Conservation (phyloP, 2,888 invertebrate species). For the Leucozona laternaria region DNA sequence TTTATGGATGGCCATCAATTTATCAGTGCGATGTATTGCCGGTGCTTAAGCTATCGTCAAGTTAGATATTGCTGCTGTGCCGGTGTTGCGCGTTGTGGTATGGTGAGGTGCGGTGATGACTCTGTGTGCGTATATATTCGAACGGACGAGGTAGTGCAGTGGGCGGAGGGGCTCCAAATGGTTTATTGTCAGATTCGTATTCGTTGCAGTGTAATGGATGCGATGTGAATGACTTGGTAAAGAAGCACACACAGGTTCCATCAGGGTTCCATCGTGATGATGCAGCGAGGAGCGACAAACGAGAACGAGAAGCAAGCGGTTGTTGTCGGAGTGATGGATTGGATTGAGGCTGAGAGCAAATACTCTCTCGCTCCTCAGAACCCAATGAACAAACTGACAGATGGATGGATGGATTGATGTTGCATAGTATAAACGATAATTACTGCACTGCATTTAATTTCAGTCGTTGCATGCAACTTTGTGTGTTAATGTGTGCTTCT, state of each 20-base stretch:
- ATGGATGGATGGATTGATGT: constrained; percentile 74
- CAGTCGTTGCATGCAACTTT: constrained; percentile 47
- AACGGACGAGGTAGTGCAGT: neutral
- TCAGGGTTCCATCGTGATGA: neutral
- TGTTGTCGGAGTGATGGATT: constrained; percentile 65
- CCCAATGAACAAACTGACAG: constrained; percentile 48
- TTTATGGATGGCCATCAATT: constrained; percentile 78
- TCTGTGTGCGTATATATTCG: constrained; percentile 2
- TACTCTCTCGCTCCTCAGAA: constrained; percentile 43
- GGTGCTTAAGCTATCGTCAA: constrained; percentile 77
- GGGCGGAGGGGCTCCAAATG: constrained; percentile 24
- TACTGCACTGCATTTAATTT: constrained; percentile 70
- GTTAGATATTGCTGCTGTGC: constrained; percentile 61
- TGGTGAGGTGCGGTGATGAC: neutral
- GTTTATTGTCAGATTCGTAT: constrained; percentile 60
- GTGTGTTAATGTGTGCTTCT: constrained; percentile 57
- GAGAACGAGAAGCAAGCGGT: constrained; percentile 21
- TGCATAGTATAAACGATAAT: constrained; percentile 67
- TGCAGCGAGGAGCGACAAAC: neutral
- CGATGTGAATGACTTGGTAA: constrained; percentile 59
- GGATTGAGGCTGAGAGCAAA: constrained; percentile 52
- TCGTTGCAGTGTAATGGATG: constrained; percentile 64
- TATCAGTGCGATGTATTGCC: constrained; percentile 77
- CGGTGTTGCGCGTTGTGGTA: neutral
- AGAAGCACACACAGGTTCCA: constrained; percentile 43